These are phyloP conservation scores for Hyppa rectilinea DNA, from an alignment of 2,888 invertebrate species.

Conservation along the genomic window DNA sequence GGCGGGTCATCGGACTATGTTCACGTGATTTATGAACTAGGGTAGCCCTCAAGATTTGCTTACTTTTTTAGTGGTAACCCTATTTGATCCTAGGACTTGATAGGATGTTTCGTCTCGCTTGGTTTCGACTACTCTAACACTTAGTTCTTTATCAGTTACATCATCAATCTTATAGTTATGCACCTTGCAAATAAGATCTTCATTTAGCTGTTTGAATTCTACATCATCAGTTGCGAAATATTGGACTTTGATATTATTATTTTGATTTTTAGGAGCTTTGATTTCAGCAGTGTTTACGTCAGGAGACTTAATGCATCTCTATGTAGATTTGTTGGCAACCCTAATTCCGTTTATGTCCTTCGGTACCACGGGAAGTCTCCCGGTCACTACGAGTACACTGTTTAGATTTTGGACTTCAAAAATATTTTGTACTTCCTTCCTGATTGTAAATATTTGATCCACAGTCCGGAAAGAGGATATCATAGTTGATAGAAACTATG, in stretches of 20 bases:
- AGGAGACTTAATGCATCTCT: not conserved
- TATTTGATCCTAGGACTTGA: constrained; percentile 36
- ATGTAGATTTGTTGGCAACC: constrained; percentile 49
- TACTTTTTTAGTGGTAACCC: constrained; percentile 24
- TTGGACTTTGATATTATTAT: not conserved
- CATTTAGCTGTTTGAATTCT: not conserved
- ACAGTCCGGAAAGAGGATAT: constrained; percentile 31
- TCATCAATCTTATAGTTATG: not conserved
- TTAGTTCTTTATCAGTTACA: constrained; percentile 1
- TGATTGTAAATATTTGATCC: constrained; percentile 58
- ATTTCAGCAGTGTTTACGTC: not conserved
- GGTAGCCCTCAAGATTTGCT: constrained; percentile 57
- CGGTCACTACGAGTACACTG: constrained; percentile 51
- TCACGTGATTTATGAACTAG: constrained; percentile 67
- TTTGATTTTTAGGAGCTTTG: not conserved
- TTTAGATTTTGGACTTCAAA: constrained; percentile 59
- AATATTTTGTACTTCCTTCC: constrained; percentile 67
- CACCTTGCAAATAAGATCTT: not conserved
- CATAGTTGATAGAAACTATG: constrained; percentile 1
- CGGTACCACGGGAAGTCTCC: constrained; percentile 56
- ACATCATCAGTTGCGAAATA: not conserved
- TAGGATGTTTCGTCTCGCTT: constrained; percentile 8
- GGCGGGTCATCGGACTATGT: constrained; percentile 67
- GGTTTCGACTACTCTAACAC: not conserved
- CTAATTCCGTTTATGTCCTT: constrained; percentile 43